A percentile compares a stretch with the other conserved stretches of the same genome.
Conservation (phyloP, 2,888 invertebrate species). For the Drosophila sordidapex region DNA sequence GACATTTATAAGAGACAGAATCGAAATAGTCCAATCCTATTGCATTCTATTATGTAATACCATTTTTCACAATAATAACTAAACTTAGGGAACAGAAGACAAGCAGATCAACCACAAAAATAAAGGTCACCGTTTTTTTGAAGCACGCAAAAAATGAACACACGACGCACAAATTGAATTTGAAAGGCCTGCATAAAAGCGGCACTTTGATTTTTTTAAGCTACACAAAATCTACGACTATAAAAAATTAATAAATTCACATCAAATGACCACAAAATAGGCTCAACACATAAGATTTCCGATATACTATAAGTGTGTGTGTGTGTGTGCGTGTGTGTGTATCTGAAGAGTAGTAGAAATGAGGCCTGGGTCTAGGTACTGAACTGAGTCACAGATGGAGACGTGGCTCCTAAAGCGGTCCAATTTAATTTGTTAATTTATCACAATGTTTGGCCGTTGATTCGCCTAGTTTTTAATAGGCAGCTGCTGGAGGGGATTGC, state of each 20-base stretch:
- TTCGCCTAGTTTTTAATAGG: conserved; percentile 61
- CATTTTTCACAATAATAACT: background rate
- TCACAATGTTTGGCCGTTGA: conserved; percentile 59
- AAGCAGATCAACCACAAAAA: background rate
- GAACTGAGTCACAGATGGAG: conserved; percentile 26
- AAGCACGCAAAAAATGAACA: conserved; percentile 34
- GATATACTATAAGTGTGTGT: conserved; percentile 27
- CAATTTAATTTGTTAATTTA: conserved; percentile 77
- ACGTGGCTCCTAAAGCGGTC: conserved; percentile 35
- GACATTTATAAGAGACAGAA: no score
- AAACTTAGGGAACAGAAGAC: background rate
- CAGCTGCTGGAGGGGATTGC: conserved; percentile 50
- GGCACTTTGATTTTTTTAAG: conserved; percentile 56
- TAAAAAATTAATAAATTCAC: conserved; percentile 77
- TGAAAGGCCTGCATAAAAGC: conserved; percentile 25
- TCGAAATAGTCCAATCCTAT: background rate
- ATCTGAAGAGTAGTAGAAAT: background rate
- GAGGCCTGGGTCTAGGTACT: conserved; percentile 5
- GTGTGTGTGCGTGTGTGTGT: background rate
- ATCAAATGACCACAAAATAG: conserved; percentile 56
- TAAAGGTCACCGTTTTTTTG: conserved; percentile 26
- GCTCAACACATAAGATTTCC: conserved; percentile 68
- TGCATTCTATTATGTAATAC: background rate
- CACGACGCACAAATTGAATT: conserved; percentile 39
- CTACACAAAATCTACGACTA: conserved; percentile 67